A percentile compares a stretch with the other conserved stretches of the same genome.
Conservation (phyloP, 2,888 invertebrate genomes). For the Apodemia duryi region DNA sequence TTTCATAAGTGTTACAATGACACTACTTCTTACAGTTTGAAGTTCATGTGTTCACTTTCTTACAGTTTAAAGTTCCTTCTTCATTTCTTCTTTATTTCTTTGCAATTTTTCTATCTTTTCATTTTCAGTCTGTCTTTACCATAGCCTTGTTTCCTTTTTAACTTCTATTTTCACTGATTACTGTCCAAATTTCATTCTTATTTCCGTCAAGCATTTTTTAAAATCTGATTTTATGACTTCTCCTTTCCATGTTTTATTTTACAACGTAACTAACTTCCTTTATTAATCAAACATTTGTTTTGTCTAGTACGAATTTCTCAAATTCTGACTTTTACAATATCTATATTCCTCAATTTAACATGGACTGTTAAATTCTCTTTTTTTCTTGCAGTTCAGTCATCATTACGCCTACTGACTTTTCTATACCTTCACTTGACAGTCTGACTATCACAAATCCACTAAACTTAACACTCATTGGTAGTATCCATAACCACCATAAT, state of each 20-base stretch:
- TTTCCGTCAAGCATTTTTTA: background rate
- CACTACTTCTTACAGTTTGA: background rate
- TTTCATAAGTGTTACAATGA: too few relatives aligned
- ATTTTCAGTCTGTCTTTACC: too few relatives aligned
- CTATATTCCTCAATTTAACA: background rate
- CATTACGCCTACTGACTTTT: background rate
- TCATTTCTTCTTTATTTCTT: background rate
- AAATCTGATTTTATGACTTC: background rate
- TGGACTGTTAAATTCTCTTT: background rate
- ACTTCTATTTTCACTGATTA: background rate
- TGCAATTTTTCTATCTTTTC: background rate
- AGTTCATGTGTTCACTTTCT: background rate
- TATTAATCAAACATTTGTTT: too few relatives aligned
- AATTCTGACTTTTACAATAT: background rate
- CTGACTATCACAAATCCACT: conserved; percentile 36
- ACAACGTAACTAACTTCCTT: too few relatives aligned
- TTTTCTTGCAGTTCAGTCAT: background rate
- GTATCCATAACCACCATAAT: conserved; percentile 39
- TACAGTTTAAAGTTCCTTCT: background rate
- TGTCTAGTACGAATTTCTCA: too few relatives aligned
- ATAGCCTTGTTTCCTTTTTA: too few relatives aligned
- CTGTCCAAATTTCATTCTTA: background rate
- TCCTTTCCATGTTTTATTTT: too few relatives aligned
- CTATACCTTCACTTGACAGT: background rate
- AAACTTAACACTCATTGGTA: conserved; percentile 38